Evolutionary conservation across 2,888 invertebrate species (phyloP), one percentile per base, ranked within the genome.

Genomic region (Leucozona laternaria): DNA sequence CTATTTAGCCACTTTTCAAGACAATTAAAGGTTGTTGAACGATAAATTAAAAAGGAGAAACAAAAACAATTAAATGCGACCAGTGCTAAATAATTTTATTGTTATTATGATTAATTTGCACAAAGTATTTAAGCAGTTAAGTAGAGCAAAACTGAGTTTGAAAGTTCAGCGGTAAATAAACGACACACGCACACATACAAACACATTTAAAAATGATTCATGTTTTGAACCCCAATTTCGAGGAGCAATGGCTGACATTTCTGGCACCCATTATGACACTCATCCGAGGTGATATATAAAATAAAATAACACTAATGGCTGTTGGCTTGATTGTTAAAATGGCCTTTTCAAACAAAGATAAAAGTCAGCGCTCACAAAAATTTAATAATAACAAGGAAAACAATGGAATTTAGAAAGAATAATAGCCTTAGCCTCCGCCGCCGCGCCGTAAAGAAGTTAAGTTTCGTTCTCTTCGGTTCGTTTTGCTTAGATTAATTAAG

Each of bases 21-120:
- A 53, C 34, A 53, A 68, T 40, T 53, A 68, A 37, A 68, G 50
- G 50, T 48, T 37, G 50, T 40, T 43, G 34, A 25, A 73, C 37
- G 78, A 72, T 73, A 78, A 73, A 70, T 72, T 34, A 50, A 70
- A 62, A 43, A 8, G 17, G 15, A 53, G 43, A 64, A 37, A 57
- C n/a, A 25, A 62, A 64, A 78, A 70, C 40, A 83, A 79, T 83
- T 79, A 83, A 83, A 79, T 79, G 68, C 37, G 60, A 48, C 13
- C 79, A 73, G 78, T 79, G 73, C 79, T 73, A 68, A 68, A 68
- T 79, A 75, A 75, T 70, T 78, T 70, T 62, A 79, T 83, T 75
- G 73, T 79, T 79, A 53, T 71, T 62, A 68, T 68, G 83, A 83
- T 75, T 55, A 66, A 68, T 72, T 78, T 64, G 34, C 37, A 68